phyloP scores from a whole-genome alignment of 2,113 vertebrate species.

The Ursus arctos region DNA sequence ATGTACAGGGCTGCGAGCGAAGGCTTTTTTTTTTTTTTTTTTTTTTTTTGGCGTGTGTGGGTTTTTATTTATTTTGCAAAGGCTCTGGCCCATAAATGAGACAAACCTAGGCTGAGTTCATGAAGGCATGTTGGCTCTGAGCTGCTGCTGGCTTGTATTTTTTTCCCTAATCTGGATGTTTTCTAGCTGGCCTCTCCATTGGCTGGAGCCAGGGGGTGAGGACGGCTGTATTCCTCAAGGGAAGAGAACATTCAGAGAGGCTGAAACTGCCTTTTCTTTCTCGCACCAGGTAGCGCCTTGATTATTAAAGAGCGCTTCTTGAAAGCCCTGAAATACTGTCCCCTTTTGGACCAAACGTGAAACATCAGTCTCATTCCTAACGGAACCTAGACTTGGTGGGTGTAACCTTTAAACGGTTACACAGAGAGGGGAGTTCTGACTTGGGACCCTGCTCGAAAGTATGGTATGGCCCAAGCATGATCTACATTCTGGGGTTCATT shows the following conservation, averaged over 20 bases:
- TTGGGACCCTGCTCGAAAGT: background rate
- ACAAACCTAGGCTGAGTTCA: constrained; percentile 61
- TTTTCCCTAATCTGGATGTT: background rate
- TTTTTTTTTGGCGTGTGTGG: background rate
- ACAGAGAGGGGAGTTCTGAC: background rate
- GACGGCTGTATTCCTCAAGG: background rate
- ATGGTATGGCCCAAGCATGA: background rate
- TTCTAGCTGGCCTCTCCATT: constrained; percentile 52
- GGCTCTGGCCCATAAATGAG: constrained; percentile 33
- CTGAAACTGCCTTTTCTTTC: background rate
- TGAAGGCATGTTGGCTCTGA: constrained; percentile 55
- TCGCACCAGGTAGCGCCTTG: background rate
- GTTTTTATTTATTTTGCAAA: constrained; percentile 66
- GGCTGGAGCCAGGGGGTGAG: background rate
- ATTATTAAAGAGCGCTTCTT: background rate
- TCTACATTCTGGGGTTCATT: background rate
- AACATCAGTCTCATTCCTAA: background rate
- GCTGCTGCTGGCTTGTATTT: constrained; percentile 29
- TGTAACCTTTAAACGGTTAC: background rate
- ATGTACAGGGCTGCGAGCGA: background rate
- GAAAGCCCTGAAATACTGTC: background rate
- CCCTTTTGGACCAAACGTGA: background rate
- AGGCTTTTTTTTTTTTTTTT: constrained; percentile 29
- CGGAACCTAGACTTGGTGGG: background rate
- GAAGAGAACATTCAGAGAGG: background rate